Conservation (phyloP, 2,888 invertebrate genomes). For the Terebella lapidaria region DNA sequence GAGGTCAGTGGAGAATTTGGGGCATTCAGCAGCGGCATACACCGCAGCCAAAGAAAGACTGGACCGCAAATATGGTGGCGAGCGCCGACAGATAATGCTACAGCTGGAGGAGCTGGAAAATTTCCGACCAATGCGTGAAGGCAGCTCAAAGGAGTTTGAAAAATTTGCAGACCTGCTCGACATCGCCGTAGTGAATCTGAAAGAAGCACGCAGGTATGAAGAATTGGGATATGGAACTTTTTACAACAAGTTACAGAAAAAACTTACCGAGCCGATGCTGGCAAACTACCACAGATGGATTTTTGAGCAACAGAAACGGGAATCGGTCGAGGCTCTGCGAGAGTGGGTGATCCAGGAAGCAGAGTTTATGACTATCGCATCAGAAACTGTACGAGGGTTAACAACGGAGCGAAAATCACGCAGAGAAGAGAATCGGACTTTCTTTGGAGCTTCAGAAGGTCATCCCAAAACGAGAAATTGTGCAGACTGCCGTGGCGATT, state of each 20-base stretch:
- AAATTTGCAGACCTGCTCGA: constrained; percentile 13
- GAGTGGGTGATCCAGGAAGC: constrained; percentile 8
- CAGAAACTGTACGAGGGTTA: constrained; percentile 8
- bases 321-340: constrained; percentile 9
- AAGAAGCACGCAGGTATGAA: constrained; percentile 4
- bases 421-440: not conserved
- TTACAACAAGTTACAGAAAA: constrained; percentile 9
- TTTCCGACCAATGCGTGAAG: constrained; percentile 9
- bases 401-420: not conserved
- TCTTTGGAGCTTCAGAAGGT: not conserved
- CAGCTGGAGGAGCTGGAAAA: constrained; percentile 15
- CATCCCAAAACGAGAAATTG: not conserved
- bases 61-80: constrained; percentile 14
- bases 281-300: constrained; percentile 9
- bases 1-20: constrained; percentile 9
- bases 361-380: constrained; percentile 11
- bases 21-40: constrained; percentile 15
- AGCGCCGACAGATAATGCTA: constrained; percentile 7
- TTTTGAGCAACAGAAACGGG: constrained; percentile 3
- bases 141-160: constrained; percentile 9
- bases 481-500: not conserved
- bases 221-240: constrained; percentile 9
- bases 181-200: constrained; percentile 12
- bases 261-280: constrained; percentile 10
- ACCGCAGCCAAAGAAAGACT: constrained; percentile 13